Base-by-base conservation (phyloP, 2,113 vertebrate genomes). In the Notiomystis cincta region DNA sequence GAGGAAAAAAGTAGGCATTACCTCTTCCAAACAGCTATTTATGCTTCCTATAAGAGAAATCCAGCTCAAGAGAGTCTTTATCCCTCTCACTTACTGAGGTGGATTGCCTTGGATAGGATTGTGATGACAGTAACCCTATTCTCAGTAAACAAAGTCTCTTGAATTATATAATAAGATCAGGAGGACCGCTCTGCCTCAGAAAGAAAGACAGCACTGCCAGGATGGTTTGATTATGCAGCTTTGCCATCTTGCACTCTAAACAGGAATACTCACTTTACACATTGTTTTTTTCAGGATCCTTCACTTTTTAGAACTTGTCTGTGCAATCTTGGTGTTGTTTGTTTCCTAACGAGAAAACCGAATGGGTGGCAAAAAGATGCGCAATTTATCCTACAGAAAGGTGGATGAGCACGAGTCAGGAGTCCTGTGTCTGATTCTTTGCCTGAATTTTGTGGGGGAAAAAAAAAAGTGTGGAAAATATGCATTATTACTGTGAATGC, bases 381-480 rank as follows among this genome's bases (percentile, higher is more conserved):
- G 98, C 75, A 98, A 96, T 91, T 97, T 97, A 7, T 98, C 98
- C 30, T 98, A 98, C 90, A 98, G 96, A 98, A 98, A 98, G 98
- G 98, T 98, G 96, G 93, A 95, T 65, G 40, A 92, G 50, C 27
- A 33, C 42, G 40, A 93, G 44, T 73, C 54, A 78, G 80, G 89
- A 96, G 50, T 58, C 54, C 82, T 58, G 6, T 82, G 82, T 87
- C 69, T 69, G 33, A 54, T 92, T 80, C 35, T 65, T 53, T 82
- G 21, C 21, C 23, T 77, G 37, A 19, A 64, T 42, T 47, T 64
- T 54, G 62, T 5, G 42, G 16, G 30, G n/a, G 11, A 22, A 67
- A 30, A 70, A 8, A n/a, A 15, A 2, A 35, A 0, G 3, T 25
- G 7, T 9, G 67, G 19, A 7, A 18, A 38, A 15, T n/a, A 33